These are phyloP conservation scores for Capreolus pygargus DNA, from an alignment of 2,113 vertebrate genomes.

Conservation along the genomic window DNA sequence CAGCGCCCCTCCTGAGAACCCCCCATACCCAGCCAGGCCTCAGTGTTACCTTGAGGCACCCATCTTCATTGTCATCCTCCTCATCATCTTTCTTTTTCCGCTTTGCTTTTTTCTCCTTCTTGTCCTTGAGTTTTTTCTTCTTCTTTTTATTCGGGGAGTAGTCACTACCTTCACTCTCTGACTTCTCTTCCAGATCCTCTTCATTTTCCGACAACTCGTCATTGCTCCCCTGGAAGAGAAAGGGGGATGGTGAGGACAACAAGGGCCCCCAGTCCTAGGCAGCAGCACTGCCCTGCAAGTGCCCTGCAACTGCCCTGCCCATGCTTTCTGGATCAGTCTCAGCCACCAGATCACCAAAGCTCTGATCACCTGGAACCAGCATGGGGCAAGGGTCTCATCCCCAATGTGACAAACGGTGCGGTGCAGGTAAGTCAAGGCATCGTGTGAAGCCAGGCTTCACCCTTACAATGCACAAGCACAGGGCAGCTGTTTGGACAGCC, in stretches of 20 bases:
- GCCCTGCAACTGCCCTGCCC: background rate
- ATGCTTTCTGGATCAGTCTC: background rate
- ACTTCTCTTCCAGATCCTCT: slow-evolving; percentile 87
- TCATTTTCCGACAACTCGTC: slow-evolving; percentile 90
- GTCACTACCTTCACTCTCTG: slow-evolving; percentile 93
- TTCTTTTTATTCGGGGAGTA: slow-evolving; percentile 94
- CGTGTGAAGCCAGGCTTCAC: background rate
- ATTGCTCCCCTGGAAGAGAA: slow-evolving; percentile 82
- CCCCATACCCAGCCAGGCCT: background rate
- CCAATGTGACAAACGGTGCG: accelerated
- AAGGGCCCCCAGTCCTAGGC: background rate
- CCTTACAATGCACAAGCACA: background rate
- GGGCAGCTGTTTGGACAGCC: accelerated
- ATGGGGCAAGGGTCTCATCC: accelerated
- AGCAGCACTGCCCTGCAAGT: background rate
- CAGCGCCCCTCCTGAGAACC: background rate
- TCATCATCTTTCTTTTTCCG: slow-evolving; percentile 93
- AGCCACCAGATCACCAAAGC: background rate
- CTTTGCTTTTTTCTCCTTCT: slow-evolving; percentile 93
- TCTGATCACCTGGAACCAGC: background rate
- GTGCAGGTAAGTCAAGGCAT: accelerated
- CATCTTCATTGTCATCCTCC: slow-evolving; percentile 90
- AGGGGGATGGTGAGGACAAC: background rate
- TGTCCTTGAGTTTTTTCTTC: slow-evolving; percentile 96
- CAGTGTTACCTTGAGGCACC: slow-evolving; percentile 85